A percentile compares a stretch with the other conserved stretches of the same genome.
phyloP scores from a whole-genome alignment of 2,113 vertebrate genomes.

The Salvelinus namaycush region DNA sequence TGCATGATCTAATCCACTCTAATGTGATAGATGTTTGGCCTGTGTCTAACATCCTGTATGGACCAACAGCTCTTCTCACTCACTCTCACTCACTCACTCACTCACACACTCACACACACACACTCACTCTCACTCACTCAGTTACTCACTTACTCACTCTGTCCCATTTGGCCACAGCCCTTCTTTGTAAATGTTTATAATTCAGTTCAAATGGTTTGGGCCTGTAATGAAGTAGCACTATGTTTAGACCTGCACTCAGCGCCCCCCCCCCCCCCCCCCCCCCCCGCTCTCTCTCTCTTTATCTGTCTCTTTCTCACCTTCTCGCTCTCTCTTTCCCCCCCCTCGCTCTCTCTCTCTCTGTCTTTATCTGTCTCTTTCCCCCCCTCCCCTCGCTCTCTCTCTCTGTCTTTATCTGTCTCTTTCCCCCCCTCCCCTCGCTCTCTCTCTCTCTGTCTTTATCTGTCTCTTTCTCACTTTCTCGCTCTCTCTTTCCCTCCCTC shows the following conservation, averaged over 20 bases:
- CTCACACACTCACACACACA: too few species aligned
- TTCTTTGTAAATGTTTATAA: constrained; percentile 47
- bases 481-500: too few species aligned
- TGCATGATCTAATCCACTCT: too few species aligned
- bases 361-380: background rate
- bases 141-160: background rate
- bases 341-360: too few species aligned
- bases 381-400: too few species aligned
- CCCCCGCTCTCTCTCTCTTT: background rate
- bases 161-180: constrained; percentile 3
- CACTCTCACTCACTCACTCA: too few species aligned
- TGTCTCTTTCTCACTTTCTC: too few species aligned
- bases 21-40: too few species aligned
- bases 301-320: background rate
- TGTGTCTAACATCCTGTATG: too few species aligned
- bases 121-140: too few species aligned
- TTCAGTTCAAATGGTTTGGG: constrained; percentile 7
- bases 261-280: background rate
- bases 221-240: constrained; percentile 4
- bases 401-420: background rate
- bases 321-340: background rate
- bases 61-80: too few species aligned
- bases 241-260: constrained; percentile 5
- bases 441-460: too few species aligned
- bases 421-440: background rate